Evolutionary conservation across 1,140 invertebrate species (phyloP), one percentile per base, ranked within the genome.

Genomic region (Drosophila kepulauana): DNA sequence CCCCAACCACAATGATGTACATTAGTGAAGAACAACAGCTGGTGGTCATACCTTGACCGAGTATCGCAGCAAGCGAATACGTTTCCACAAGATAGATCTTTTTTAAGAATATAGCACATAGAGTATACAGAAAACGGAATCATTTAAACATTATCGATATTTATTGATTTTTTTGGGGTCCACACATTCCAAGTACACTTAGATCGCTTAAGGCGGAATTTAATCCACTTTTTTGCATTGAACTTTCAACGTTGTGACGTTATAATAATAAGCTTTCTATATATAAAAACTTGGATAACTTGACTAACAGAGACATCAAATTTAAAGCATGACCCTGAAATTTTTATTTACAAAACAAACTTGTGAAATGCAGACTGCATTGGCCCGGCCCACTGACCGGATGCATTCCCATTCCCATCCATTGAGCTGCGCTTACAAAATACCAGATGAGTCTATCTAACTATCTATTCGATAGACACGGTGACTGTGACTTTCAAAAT

Each of bases 401-500:
- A 30, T 48, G 58, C 43, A 61, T 28, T 48, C 41, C 57, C 45
- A 46, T 33, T 33, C 33, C 33, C 33, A 33, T 7, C 35, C 7
- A 38, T 20, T 25, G 13, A 51, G 56, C 35, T 45, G 28, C 52
- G 84, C 80, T 87, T 87, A 78, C 84, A 80, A 87, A 88, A 88
- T 54, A 54, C 10, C 76, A 71, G 59, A 72, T 35, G 52, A 35
- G 49, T 64, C 15, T 62, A 38, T 38, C 6, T 65, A 38, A 38
- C 6, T 65, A 46, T 33, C 49, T 33, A 65, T 35, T 46, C 30
- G 62, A 33, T 52, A 20, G 43, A 48, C n/a, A 46, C 61, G 43
- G 52, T 30, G 20, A 68, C 67, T 20, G 74, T 89, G 86, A 89
- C 86, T 88, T 88, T 89, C 85, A 89, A 82, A 69, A 89, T 51